Evolutionary conservation across 2,113 vertebrate species (phyloP).

Genomic region (Prietella phreatophila): DNA sequence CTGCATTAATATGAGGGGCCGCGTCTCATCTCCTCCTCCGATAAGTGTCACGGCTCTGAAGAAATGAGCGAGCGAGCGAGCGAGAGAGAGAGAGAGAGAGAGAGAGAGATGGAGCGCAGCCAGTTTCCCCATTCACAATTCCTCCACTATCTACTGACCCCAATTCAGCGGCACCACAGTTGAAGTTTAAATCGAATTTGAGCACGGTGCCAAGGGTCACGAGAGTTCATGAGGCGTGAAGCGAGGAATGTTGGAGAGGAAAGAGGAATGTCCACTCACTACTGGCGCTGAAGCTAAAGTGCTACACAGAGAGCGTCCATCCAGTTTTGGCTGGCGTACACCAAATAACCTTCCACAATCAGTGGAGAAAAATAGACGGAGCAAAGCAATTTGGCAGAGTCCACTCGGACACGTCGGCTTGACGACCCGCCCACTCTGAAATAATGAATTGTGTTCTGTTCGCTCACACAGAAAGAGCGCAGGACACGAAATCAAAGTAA

Average conservation of each 20-base stretch:
- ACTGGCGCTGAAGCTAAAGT: constrained; percentile 1
- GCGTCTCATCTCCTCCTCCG: constrained; percentile 12
- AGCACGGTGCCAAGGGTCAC: constrained; percentile 19
- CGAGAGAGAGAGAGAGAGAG: not conserved
- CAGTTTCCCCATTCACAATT: not conserved
- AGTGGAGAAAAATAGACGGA: constrained; percentile 33
- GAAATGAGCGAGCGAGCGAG: constrained; percentile 7
- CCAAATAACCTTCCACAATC: constrained; percentile 15
- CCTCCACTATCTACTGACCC: constrained; percentile 10
- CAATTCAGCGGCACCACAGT: not conserved
- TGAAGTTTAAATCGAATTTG: constrained; percentile 36
- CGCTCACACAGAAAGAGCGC: not conserved
- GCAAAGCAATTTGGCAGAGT: constrained; percentile 35
- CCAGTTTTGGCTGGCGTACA: not conserved
- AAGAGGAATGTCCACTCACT: not conserved
- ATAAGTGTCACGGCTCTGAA: not conserved
- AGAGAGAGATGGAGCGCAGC: not conserved
- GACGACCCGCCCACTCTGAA: not conserved
- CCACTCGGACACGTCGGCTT: not conserved
- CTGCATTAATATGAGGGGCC: constrained; percentile 19
- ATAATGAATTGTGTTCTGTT: constrained; percentile 20
- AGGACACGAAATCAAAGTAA: not conserved
- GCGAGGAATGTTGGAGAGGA: constrained; percentile 8
- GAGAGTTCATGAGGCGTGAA: not conserved
- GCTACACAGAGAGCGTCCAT: not conserved